Base-by-base conservation (phyloP, 92 coral and sea anemone species). In the Desmophyllum pertusum region DNA sequence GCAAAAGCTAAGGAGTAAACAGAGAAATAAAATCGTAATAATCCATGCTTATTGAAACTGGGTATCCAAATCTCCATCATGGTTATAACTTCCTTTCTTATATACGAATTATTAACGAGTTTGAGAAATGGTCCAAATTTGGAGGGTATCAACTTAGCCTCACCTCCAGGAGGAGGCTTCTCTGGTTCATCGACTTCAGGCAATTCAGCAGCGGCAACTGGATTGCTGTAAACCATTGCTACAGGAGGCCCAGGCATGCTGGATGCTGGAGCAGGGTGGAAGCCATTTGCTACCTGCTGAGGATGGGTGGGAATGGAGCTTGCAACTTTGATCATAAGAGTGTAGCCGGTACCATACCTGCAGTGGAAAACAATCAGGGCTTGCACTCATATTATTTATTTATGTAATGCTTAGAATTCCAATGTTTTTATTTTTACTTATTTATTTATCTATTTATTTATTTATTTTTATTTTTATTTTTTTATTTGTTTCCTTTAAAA, bases 261-360 rank as follows among this genome's bases (percentile, higher is more conserved):
- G 19, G 63, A 17, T 23, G 82, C 73, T 50, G 69, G 70, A 63
- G 68, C 7, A 74, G 80, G 84, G 15, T 68, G 79, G 70, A 75
- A 70, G 29, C 87, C 84, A 27, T 84, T 89, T 2, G 84, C 87
- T 30, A 85, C 64, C 21, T 45, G 86, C 19, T 48, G 84, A 65
- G 90, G 81, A 0, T 59, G 11, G 55, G 70, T 57, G 37, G 91
- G 81, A 59, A 46, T 51, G 33, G 88, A 52, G 17, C 88, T 75
- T 9, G 90, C 86, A 3, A 96, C 95, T 85, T 96, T 96, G 75
- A 96, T 85, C 99, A 94, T 96, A 61, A 96, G 92, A 29, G 98
- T 89, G 88, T 96, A 96, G 13, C 99, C 99, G 25, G 81, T 88
- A 41, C 99, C 99, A 45, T 84, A 96, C 88, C 98, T 95, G 85